Evolutionary conservation across 1,140 invertebrate genomes (phyloP).

Genomic region (Bombus superbus): DNA sequence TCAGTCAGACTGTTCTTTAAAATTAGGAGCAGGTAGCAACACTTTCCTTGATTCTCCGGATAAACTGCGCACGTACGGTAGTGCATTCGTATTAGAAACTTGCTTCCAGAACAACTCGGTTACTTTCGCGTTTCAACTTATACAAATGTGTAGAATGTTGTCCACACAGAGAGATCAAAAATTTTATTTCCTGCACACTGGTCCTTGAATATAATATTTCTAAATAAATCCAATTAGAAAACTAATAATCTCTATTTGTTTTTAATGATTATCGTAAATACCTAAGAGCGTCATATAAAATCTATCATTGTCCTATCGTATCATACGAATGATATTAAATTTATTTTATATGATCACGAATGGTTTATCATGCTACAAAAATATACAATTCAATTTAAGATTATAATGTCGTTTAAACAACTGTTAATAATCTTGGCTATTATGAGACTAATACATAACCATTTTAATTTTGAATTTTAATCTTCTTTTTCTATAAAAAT

Average conservation of each 20-base stretch:
- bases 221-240: not conserved
- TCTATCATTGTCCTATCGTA: not conserved
- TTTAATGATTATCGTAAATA: too few relatives aligned
- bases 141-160: not conserved
- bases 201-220: not conserved
- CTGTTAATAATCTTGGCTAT: too few relatives aligned
- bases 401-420: too few relatives aligned
- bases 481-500: not conserved
- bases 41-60: conserved; percentile 49
- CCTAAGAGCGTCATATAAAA: not conserved
- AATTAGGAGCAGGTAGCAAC: conserved; percentile 14
- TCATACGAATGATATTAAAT: not conserved
- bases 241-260: too few relatives aligned
- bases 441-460: too few relatives aligned
- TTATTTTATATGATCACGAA: not conserved
- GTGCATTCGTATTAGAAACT: conserved; percentile 73
- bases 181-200: not conserved
- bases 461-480: not conserved
- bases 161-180: too few relatives aligned
- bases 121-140: conserved; percentile 65
- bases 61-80: conserved; percentile 30
- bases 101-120: conserved; percentile 65
- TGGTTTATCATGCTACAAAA: not conserved
- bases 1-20: not conserved
- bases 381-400: too few relatives aligned